These are phyloP conservation scores for Myathropa florea DNA, from an alignment of 2,888 invertebrate genomes.

Conservation along the genomic window DNA sequence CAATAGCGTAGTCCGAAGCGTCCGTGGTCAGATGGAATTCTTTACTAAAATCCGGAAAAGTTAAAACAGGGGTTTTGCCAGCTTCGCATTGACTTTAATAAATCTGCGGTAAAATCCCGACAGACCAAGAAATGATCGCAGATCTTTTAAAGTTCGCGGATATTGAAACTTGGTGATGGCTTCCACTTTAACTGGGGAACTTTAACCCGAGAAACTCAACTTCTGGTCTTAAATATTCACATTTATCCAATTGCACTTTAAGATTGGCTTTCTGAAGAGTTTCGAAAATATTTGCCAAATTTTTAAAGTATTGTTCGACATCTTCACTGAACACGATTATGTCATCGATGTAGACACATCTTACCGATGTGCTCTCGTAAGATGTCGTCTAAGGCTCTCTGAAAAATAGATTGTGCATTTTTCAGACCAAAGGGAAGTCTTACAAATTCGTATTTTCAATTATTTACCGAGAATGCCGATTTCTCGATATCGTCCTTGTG, in stretches of 20 bases:
- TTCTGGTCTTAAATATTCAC: constrained; percentile 7
- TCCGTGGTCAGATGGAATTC: constrained; percentile 42
- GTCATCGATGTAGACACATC: constrained; percentile 13
- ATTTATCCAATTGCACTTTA: constrained; percentile 19
- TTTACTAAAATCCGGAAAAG: constrained; percentile 41
- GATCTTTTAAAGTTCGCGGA: constrained; percentile 10
- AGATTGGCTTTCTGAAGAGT: constrained; percentile 14
- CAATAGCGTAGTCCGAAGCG: constrained; percentile 40
- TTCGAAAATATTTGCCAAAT: constrained; percentile 30
- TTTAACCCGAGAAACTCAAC: constrained; percentile 22
- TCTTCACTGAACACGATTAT: constrained; percentile 9
- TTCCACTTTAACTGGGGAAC: no score
- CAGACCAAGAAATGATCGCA: constrained; percentile 17
- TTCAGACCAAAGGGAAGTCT: constrained; percentile 33
- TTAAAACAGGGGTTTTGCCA: constrained; percentile 31
- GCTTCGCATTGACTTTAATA: neutral
- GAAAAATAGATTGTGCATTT: constrained; percentile 49
- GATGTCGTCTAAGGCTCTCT: constrained; percentile 20
- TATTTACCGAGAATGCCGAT: constrained; percentile 33
- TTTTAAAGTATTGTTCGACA: neutral
- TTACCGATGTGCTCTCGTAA: constrained; percentile 11
- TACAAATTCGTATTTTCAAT: neutral
- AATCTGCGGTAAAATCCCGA: constrained; percentile 19
- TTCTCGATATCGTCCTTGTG: constrained; percentile 23
- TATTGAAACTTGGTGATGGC: neutral